Evolutionary conservation across 2,113 vertebrate species (phyloP).

Genomic region (Falco punctatus): DNA sequence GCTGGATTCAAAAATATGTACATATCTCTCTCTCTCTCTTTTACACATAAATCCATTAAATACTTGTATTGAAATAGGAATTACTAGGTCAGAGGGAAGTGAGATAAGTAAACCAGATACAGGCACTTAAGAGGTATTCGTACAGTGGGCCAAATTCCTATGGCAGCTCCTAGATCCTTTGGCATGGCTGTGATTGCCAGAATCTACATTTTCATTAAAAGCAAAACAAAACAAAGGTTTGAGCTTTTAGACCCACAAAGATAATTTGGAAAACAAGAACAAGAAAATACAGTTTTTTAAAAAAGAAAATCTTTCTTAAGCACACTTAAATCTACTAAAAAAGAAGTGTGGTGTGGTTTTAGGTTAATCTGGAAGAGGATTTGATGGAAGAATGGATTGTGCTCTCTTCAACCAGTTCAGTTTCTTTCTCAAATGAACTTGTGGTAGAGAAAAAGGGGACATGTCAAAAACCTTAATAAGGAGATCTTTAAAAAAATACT

Average conservation of each 20-base stretch:
- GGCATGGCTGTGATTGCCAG: background rate
- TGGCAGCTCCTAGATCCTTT: background rate
- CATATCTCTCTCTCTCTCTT: slow-evolving; percentile 35
- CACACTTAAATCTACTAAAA: background rate
- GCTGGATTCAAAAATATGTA: slow-evolving; percentile 33
- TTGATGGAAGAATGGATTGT: background rate
- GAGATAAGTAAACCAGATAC: slow-evolving; percentile 31
- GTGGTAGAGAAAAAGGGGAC: background rate
- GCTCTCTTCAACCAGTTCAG: background rate
- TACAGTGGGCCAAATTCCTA: background rate
- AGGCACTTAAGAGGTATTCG: background rate
- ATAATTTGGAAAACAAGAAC: background rate
- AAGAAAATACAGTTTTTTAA: background rate
- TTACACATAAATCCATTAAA: slow-evolving; percentile 12
- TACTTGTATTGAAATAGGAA: slow-evolving; percentile 21
- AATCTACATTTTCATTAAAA: slow-evolving; percentile 1
- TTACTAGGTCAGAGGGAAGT: slow-evolving; percentile 10
- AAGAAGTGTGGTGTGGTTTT: background rate
- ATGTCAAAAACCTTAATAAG: background rate
- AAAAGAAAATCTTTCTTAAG: background rate
- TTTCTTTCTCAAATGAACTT: background rate
- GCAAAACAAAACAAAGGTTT: background rate
- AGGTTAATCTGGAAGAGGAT: background rate
- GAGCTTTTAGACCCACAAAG: background rate
- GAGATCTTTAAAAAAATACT: accelerated